Percentiles rank a stretch among this genome's conserved stretches.
Evolutionary conservation across 1,140 invertebrate species (phyloP).

Genomic region (Laupala kohalensis): DNA sequence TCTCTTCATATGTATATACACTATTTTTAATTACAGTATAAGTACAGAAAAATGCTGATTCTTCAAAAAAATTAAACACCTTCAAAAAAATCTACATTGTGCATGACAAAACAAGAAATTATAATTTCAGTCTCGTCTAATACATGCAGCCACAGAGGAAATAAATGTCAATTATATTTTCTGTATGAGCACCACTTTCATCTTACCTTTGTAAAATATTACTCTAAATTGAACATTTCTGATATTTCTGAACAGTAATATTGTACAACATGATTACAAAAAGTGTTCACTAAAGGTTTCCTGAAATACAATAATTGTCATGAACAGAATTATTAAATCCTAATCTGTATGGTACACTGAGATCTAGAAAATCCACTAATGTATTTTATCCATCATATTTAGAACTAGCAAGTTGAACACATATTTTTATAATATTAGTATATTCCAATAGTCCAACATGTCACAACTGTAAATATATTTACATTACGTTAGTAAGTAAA

Average conservation of each 20-base stretch:
- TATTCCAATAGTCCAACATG: background rate
- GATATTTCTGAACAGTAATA: no score
- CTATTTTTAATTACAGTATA: background rate
- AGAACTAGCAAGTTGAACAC: background rate
- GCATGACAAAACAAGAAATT: background rate
- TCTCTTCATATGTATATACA: background rate
- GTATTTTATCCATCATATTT: background rate
- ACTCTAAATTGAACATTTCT: no score
- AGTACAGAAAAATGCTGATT: background rate
- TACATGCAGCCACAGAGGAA: background rate
- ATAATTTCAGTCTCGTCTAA: background rate
- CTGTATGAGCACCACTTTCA: background rate
- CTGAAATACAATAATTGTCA: no score
- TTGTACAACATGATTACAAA: no score
- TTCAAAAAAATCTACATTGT: background rate
- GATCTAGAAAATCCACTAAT: background rate
- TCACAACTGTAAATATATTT: background rate
- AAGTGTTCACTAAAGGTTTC: no score
- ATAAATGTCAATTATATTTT: background rate
- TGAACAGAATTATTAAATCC: no score
- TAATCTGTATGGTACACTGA: background rate
- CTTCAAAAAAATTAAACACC: background rate
- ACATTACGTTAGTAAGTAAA: background rate
- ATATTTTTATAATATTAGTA: background rate
- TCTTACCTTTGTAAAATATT: no score